Evolutionary conservation across 1,140 invertebrate genomes (phyloP).

Genomic region (Aphelenchoides besseyi): DNA sequence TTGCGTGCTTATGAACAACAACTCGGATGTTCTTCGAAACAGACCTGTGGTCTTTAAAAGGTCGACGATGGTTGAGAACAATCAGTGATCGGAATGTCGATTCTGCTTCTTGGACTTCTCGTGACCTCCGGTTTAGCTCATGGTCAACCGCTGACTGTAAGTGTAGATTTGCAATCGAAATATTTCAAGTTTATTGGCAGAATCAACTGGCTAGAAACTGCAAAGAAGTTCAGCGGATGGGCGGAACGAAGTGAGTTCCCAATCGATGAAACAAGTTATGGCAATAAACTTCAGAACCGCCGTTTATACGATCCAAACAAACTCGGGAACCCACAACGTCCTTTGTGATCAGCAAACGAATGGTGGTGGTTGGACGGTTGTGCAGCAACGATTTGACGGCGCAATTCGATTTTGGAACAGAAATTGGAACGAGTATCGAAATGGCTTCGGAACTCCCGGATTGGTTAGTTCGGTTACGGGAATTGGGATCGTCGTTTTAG

Average conservation of each 20-base stretch:
- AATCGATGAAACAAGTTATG: not conserved
- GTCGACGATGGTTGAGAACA: too few species aligned
- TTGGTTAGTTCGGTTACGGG: not conserved
- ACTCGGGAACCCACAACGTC: not conserved
- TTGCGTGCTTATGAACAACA: too few species aligned
- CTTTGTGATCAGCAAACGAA: conserved; percentile 27
- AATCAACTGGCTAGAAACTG: not conserved
- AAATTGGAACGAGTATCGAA: conserved; percentile 25
- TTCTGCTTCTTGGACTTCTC: too few species aligned
- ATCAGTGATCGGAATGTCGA: too few species aligned
- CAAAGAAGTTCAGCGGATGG: not conserved
- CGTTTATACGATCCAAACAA: not conserved
- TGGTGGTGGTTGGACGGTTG: conserved; percentile 29
- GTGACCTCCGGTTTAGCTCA: too few species aligned
- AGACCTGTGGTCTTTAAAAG: too few species aligned
- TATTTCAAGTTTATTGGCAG: not conserved
- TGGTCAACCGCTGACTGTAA: too few species aligned
- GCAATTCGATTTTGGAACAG: conserved; percentile 29
- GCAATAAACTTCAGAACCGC: not conserved
- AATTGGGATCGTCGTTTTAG: not conserved
- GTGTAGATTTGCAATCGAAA: too few species aligned
- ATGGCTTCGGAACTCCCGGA: conserved; percentile 19
- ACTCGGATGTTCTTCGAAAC: too few species aligned
- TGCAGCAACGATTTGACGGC: conserved; percentile 30
- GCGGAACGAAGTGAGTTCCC: not conserved